Evolutionary conservation across 2,113 vertebrate species (phyloP), one percentile per base, ranked within the genome.

Genomic region (Seriola dumerili): DNA sequence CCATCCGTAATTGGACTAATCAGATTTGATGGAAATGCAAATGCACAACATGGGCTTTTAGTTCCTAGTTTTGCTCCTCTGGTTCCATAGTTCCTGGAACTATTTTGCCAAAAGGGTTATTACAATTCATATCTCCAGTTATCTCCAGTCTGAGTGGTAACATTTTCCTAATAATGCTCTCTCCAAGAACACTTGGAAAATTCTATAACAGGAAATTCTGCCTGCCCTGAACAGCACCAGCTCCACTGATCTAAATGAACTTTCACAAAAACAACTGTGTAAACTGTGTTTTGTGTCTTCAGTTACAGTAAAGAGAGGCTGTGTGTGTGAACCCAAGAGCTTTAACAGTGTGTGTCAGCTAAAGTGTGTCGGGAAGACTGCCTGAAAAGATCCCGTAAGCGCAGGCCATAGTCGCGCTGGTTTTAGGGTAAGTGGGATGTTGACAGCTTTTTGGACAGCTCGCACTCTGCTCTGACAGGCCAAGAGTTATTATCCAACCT

Each of bases 401-500:
- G 44, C 44, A 80, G 88, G 75, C 80, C 83, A 73, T 68, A 85
- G 87, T 79, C 16, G 75, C 72, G 76, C 87, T 85, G 83, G 89
- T 91, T 92, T 91, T 84, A 85, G 89, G 84, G 91, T 94, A 94
- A 94, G 93, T 93, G 88, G 93, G 89, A 81, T 83, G 92, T 77
- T 94, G 93, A 94, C 93, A 94, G 92, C 55, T 92, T 90, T 93
- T 93, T 94, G 93, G 93, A 94, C 85, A 69, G 81, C 89, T 90
- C 38, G 52, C 80, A 79, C 80, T 89, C 83, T 69, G 83, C 85
- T 86, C 81, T 77, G 84, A 93, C 91, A 85, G 90, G 88, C 92
- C 93, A 92, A 89, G 92, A 92, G 91, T 90, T 91, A 92, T 94
- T 94, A 94, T 91, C 91, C 87, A 89, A 93, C 91, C 93, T 92